Conservation (phyloP, 30 jellyfish, hydroid and myxozoan genomes). For the Aurelia aurita region DNA sequence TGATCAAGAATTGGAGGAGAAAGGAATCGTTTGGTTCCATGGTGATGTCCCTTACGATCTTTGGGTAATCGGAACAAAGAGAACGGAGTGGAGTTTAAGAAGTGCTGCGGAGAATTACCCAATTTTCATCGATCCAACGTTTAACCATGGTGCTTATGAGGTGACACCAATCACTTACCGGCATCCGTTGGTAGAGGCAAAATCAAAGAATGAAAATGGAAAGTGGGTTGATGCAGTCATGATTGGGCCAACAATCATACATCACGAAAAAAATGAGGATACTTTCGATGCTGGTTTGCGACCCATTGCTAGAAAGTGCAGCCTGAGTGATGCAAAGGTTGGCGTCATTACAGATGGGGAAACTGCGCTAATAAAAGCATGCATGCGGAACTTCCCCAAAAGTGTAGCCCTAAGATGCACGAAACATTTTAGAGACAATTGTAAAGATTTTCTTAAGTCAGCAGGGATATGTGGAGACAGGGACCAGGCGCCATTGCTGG, state of each 20-base stretch:
- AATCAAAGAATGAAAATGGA: neutral
- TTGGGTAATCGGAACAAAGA: constrained; percentile 12
- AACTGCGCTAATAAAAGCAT: constrained; percentile 12
- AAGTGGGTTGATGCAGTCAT: constrained; percentile 1
- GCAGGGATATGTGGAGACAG: constrained; percentile 4
- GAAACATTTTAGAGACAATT: constrained; percentile 11
- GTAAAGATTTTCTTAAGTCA: constrained; percentile 22
- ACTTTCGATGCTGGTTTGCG: constrained; percentile 17
- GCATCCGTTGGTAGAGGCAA: neutral
- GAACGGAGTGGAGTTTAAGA: neutral
- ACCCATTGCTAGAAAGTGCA: constrained; percentile 6
- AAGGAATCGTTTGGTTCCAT: constrained; percentile 9
- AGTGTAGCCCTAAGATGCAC: constrained; percentile 4
- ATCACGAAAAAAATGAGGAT: constrained; percentile 6
- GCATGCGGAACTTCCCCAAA: neutral
- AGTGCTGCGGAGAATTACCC: neutral
- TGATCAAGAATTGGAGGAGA: neutral
- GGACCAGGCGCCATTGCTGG: constrained; percentile 6
- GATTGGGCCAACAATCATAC: constrained; percentile 20
- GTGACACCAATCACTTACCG: constrained; percentile 23
- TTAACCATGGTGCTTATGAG: constrained; percentile 11
- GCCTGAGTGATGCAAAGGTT: neutral
- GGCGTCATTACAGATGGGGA: constrained; percentile 39
- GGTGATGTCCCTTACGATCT: constrained; percentile 14
- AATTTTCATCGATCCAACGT: constrained; percentile 9